A percentile compares a stretch with the other conserved stretches of the same genome.
Evolutionary conservation across 2,113 vertebrate genomes (phyloP).

Genomic region (Motacilla tschutschensis): DNA sequence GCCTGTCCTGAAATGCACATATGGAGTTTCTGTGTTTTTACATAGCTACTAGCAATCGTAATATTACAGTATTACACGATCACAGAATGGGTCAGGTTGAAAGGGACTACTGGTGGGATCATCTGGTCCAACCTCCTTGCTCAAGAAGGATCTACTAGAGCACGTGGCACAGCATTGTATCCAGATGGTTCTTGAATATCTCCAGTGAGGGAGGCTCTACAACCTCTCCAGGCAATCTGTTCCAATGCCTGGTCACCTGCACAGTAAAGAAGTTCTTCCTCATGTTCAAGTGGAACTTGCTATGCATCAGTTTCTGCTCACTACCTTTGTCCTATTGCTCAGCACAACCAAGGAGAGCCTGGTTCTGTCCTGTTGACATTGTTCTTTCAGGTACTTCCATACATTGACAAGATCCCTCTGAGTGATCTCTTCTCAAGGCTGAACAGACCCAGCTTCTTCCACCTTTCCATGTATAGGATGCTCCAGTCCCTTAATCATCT

Average conservation of each 20-base stretch:
- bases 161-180: rapidly evolving
- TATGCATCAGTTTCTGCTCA: not conserved
- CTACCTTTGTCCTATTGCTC: not conserved
- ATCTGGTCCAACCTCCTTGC: not conserved
- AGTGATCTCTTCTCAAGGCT: not conserved
- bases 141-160: not conserved
- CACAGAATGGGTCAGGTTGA: not conserved
- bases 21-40: not conserved
- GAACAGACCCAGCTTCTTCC: not conserved
- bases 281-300: not conserved
- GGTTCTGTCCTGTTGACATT: not conserved
- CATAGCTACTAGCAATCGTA: not conserved
- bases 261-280: not conserved
- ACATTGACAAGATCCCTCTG: not conserved
- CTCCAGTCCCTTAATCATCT: not conserved
- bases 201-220: too few species aligned
- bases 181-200: not conserved
- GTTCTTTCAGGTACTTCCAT: not conserved
- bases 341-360: not conserved
- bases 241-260: not conserved
- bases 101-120: not conserved
- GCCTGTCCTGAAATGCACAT: not conserved
- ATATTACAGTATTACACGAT: not conserved
- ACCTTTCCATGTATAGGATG: not conserved
- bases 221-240: not conserved